A percentile compares a stretch with the other conserved stretches of the same genome.
These are phyloP conservation scores for Sphenopsis melanotis DNA, from an alignment of 2,797 vertebrate genomes.

Conservation along the genomic window DNA sequence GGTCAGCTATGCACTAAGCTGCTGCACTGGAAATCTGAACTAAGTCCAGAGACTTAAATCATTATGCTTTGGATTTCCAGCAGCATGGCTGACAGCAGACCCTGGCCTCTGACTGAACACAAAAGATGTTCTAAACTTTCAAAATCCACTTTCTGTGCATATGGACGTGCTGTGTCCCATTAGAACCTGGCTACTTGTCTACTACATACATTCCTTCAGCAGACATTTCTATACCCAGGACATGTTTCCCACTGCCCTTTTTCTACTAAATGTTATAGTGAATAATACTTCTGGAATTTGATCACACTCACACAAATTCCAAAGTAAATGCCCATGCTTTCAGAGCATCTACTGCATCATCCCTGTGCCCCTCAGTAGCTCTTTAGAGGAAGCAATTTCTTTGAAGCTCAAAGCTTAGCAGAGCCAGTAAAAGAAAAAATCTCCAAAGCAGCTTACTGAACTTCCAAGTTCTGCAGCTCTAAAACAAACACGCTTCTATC, in stretches of 20 bases:
- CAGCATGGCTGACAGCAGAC: background rate
- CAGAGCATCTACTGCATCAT: background rate
- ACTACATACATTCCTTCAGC: background rate
- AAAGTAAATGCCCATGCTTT: background rate
- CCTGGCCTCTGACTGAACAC: background rate
- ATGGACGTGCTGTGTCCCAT: background rate
- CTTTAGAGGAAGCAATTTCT: background rate
- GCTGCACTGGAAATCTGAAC: constrained; percentile 15
- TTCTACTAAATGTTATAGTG: background rate
- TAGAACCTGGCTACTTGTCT: background rate
- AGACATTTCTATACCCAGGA: background rate
- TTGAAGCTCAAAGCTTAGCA: background rate
- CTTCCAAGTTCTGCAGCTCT: background rate
- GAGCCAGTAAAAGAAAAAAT: background rate
- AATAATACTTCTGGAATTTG: background rate
- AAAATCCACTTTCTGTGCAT: background rate
- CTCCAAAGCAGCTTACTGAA: constrained; percentile 37
- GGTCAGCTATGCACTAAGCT: constrained; percentile 37
- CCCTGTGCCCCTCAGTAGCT: background rate
- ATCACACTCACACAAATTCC: background rate
- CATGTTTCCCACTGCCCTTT: background rate
- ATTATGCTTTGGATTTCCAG: background rate
- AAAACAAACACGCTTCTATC: constrained; percentile 66
- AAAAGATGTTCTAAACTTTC: background rate
- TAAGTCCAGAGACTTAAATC: constrained; percentile 4